Percentiles rank a stretch among this genome's conserved stretches.
phyloP scores from a whole-genome alignment of 2,113 vertebrate genomes.

The Oreamnos americanus region DNA sequence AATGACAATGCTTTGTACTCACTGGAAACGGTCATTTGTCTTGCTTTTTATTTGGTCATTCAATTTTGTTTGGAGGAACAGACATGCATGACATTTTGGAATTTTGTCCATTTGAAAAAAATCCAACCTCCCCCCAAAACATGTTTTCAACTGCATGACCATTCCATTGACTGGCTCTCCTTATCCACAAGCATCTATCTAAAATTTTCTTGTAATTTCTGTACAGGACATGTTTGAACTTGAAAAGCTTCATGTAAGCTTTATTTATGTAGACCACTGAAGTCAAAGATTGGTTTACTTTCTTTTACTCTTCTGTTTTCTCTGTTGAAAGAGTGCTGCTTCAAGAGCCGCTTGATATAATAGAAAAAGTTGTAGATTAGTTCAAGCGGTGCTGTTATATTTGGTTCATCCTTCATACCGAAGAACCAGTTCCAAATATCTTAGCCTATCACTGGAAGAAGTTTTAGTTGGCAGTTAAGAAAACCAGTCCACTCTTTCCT shows the following conservation, averaged over 20 bases:
- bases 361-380: not conserved
- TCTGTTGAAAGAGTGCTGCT: not conserved
- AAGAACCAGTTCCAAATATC: not conserved
- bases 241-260: not conserved
- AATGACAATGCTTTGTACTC: conserved; percentile 85
- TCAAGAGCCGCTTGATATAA: not conserved
- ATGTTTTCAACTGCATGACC: conserved; percentile 85
- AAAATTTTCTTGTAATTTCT: not conserved
- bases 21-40: conserved; percentile 84
- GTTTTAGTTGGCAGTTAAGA: not conserved
- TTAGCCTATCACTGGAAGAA: not conserved
- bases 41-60: conserved; percentile 86
- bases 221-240: not conserved
- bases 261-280: not conserved
- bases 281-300: not conserved
- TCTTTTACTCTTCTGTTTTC: not conserved
- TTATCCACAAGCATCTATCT: conserved; percentile 77
- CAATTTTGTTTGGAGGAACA: conserved; percentile 82
- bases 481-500: not conserved
- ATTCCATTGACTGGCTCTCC: conserved; percentile 84
- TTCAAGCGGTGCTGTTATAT: not conserved
- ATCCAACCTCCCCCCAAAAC: not conserved
- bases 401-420: not conserved
- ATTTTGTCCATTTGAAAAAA: conserved; percentile 67
- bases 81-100: conserved; percentile 81